These are phyloP conservation scores for Noctua janthe DNA, from an alignment of 2,888 invertebrate genomes.

Conservation along the genomic window DNA sequence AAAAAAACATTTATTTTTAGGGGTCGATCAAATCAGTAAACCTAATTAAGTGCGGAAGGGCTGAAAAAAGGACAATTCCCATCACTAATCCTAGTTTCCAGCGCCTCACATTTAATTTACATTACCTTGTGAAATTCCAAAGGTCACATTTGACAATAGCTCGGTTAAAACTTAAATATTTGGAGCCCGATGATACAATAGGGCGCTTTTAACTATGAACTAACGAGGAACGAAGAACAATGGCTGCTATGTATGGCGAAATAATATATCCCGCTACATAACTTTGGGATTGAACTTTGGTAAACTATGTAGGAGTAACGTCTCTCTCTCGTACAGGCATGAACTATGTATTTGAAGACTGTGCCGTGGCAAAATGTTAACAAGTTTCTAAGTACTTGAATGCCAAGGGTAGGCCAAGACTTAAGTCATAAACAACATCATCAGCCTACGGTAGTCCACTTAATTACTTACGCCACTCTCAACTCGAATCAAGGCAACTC, in stretches of 20 bases:
- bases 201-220: slow-evolving; percentile 51
- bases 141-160: slow-evolving; percentile 57
- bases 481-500: background rate
- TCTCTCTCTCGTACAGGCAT: background rate
- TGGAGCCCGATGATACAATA: slow-evolving; percentile 48
- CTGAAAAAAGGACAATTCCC: background rate
- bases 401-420: background rate
- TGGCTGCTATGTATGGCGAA: slow-evolving; percentile 12
- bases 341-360: background rate
- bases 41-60: background rate
- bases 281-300: slow-evolving; percentile 17
- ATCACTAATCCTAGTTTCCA: background rate
- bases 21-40: background rate
- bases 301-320: slow-evolving; percentile 17
- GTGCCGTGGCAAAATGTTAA: background rate
- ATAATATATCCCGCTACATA: slow-evolving; percentile 19
- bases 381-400: background rate
- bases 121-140: slow-evolving; percentile 33
- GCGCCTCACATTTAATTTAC: slow-evolving; percentile 22
- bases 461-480: background rate
- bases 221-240: slow-evolving; percentile 50
- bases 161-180: slow-evolving; percentile 56
- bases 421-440: background rate
- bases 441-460: background rate
- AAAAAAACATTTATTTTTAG: background rate